Percentiles rank a stretch among this genome's conserved stretches.
Conservation (phyloP, 2,797 vertebrate species). For the Mallotus villosus region DNA sequence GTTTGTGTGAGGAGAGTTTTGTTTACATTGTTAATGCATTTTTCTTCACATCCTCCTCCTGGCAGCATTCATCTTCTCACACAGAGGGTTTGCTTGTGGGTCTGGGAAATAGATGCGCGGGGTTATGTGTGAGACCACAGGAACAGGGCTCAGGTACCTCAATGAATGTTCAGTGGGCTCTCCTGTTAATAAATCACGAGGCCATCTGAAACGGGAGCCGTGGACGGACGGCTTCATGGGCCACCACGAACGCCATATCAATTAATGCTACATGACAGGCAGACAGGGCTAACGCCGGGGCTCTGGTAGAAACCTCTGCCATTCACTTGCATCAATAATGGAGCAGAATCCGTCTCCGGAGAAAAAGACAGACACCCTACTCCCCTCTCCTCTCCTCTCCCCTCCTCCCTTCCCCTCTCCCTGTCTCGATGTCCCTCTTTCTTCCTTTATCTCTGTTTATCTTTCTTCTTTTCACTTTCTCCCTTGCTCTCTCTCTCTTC, state of each 20-base stretch:
- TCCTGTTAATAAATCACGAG: conserved; percentile 67
- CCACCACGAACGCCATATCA: conserved; percentile 42
- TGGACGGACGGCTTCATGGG: conserved; percentile 25
- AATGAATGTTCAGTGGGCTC: conserved; percentile 34
- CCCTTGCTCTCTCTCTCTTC: not conserved
- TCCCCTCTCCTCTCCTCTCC: conserved; percentile 23
- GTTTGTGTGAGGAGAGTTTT: not conserved
- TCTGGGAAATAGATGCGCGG: not conserved
- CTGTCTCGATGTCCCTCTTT: not conserved
- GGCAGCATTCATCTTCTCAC: conserved; percentile 11
- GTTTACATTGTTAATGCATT: not conserved
- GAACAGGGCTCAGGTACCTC: conserved; percentile 24
- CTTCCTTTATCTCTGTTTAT: not conserved
- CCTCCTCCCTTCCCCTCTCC: not conserved
- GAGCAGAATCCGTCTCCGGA: conserved; percentile 38
- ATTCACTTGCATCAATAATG: conserved; percentile 68
- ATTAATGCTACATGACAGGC: conserved; percentile 65
- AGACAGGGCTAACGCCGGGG: conserved; percentile 40
- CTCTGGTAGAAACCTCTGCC: conserved; percentile 26
- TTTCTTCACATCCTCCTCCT: not conserved
- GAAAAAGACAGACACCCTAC: conserved; percentile 25
- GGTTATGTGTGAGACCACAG: conserved; percentile 4
- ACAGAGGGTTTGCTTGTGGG: not conserved
- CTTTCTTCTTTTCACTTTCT: not conserved
- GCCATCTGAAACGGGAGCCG: conserved; percentile 54